Evolutionary conservation across 2,113 vertebrate genomes (phyloP), one percentile per base, ranked within the genome.

Genomic region (Neotoma lepida): DNA sequence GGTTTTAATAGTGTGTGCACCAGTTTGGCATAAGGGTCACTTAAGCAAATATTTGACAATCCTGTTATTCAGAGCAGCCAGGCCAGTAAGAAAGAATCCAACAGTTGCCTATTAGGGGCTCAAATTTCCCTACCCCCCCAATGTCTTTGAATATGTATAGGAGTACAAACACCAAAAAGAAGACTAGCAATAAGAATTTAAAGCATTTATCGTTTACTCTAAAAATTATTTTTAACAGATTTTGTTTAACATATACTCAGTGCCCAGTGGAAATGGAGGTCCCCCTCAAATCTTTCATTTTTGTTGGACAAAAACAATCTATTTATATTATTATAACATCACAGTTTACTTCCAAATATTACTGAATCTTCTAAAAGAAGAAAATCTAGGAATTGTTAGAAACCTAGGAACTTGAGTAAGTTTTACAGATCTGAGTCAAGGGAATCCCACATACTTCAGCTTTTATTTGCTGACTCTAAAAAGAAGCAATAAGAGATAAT

Each of bases 401-500:
- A 41, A 18, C 39, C 61, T 73, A 28, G 3, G 30, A 74, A 66
- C 12, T 49, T 70, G 30, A 63, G 30, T 8, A 70, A 89, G 0
- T 81, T 80, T 54, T 28, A 85, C 10, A 84, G 35, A 13, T 70
- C 28, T 61, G 17, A 51, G 63, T 20, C 89, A 82, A 93, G n/a
- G 7, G 26, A 74, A 91, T 64, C 81, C 26, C 68, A 56, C 13
- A 30, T 18, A 33, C 2, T 46, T 96, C 88, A 88, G 41, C 51
- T 88, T 90, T 10, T 86, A 86, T 76, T 93, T 54, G 20, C 54
- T 82, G 8, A 63, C n/a, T 86, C 54, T 66, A 30, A 77, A 86
- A 64, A 90, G 64, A 89, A 33, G 30, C 51, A 58, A 84, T 58
- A 66, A 87, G 73, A 89, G 39, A 46, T 63, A 85, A 86, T 93